Base-by-base conservation (phyloP, 1,140 invertebrate species). In the Megathymus violae region DNA sequence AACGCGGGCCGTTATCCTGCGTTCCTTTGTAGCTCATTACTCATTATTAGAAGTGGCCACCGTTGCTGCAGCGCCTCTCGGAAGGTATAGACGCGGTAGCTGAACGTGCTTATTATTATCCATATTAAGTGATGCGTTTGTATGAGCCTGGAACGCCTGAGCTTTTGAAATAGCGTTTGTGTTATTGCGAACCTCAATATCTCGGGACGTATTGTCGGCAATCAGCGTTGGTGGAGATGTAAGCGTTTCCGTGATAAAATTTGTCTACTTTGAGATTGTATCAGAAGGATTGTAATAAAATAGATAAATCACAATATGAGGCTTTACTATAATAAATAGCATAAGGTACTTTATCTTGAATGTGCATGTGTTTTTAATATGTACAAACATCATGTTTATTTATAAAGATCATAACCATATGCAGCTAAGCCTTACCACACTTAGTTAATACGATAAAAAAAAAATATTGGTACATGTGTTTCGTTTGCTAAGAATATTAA, bases 11-110 rank as follows among this genome's bases (percentile, higher is more conserved):
- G 66, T 62, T 78, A 82, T 81, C 76, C 76, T 76, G 78, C 73
- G 71, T 74, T 82, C 82, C 79, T 79, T 74, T 80, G 61, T 69
- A 68, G 64, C 73, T 81, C 82, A 86, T 88, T 88, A 85, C 70
- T 86, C 82, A 85, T 78, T 85, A 88, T 86, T 87, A 82, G 72
- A 82, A 79, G 69, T 69, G 62, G 80, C 85, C 87, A 84, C 85
- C 74, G 82, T 78, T 82, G 81, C 64, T 54, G 54, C 41, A 62
- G 65, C 47, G 52, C 25, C 65, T 41, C 72, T 67, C 74, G 17
- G 41, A 80, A 78, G 31, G 41, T 62, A 69, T 62, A 78, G 67
- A 76, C 51, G 64, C 50, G 52, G 54, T 27, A 34, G 25, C 17
- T 60, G 48, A 54, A 56, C 61, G 51, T 38, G 11, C 16, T 3